phyloP scores from a whole-genome alignment of 2,888 invertebrate genomes.

The Pterostichus madidus region DNA sequence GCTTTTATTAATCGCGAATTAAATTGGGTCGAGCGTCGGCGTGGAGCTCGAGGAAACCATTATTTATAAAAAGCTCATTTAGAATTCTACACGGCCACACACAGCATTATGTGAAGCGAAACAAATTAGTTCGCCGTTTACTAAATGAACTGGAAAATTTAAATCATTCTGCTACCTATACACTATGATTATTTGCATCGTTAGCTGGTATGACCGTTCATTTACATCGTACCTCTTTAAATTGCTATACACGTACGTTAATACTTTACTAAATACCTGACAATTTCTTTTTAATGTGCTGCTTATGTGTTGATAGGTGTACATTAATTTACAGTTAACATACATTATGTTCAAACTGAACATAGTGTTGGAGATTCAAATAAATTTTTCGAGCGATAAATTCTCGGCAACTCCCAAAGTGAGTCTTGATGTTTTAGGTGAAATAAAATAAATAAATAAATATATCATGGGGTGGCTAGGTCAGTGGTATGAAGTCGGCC shows the following conservation, averaged over 20 bases:
- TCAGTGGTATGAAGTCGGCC: no score
- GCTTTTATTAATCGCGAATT: constrained; percentile 56
- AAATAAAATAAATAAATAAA: no score
- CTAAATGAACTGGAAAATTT: constrained; percentile 58
- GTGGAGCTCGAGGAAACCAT: constrained; percentile 53
- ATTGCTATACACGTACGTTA: not conserved
- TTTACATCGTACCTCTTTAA: constrained; percentile 18
- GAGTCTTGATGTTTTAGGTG: no score
- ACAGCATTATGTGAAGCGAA: constrained; percentile 51
- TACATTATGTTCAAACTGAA: no score
- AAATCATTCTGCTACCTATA: constrained; percentile 48
- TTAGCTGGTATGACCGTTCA: constrained; percentile 17
- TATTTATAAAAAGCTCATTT: constrained; percentile 61
- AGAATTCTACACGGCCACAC: constrained; percentile 53
- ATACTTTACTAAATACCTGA: constrained; percentile 15
- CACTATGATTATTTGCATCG: constrained; percentile 45
- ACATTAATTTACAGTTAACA: no score
- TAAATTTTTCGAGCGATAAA: no score
- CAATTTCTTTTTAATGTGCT: not conserved
- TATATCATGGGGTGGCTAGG: no score
- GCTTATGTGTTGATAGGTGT: no score
- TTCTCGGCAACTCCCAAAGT: no score
- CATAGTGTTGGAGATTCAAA: not conserved
- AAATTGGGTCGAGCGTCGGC: constrained; percentile 42
- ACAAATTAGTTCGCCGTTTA: constrained; percentile 59